Conservation (phyloP, 2,888 invertebrate genomes). For the Dexiosoma caninum region DNA sequence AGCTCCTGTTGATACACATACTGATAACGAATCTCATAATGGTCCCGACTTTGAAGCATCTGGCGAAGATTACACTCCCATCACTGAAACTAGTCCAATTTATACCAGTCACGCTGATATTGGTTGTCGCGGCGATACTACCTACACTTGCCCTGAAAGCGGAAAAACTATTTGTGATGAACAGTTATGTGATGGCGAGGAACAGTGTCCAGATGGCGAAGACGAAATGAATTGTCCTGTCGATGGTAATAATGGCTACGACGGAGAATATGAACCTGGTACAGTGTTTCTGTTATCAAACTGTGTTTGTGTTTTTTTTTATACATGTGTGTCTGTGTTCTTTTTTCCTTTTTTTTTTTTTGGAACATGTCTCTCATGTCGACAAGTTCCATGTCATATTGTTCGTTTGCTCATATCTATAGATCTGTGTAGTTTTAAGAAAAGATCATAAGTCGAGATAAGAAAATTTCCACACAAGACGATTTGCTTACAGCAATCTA, state of each 20-base stretch:
- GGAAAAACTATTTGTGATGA: slow-evolving; percentile 72
- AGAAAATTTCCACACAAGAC: too few relatives aligned
- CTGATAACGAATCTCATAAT: slow-evolving; percentile 22
- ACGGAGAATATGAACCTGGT: slow-evolving; percentile 60
- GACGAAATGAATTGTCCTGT: slow-evolving; percentile 73
- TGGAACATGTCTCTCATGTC: slow-evolving; percentile 8
- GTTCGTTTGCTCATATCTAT: not conserved
- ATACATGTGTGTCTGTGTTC: slow-evolving; percentile 44
- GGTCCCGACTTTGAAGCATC: slow-evolving; percentile 64
- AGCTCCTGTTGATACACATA: not conserved
- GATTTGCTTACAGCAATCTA: too few relatives aligned
- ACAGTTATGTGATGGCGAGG: slow-evolving; percentile 71
- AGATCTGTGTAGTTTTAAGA: not conserved
- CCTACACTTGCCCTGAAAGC: slow-evolving; percentile 69
- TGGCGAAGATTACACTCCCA: slow-evolving; percentile 59
- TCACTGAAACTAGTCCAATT: slow-evolving; percentile 64
- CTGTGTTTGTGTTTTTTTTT: slow-evolving; percentile 42
- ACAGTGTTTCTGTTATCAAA: slow-evolving; percentile 42
- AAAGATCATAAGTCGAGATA: too few relatives aligned
- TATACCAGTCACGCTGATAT: slow-evolving; percentile 43
- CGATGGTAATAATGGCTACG: slow-evolving; percentile 17
- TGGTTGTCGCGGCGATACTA: slow-evolving; percentile 74
- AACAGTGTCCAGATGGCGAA: slow-evolving; percentile 75
- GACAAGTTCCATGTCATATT: not conserved
- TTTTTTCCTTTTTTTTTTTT: too few relatives aligned